Percentiles rank a stretch among this genome's conserved stretches.
Evolutionary conservation across 2,797 vertebrate species (phyloP).

Genomic region (Sandelia bainsii): DNA sequence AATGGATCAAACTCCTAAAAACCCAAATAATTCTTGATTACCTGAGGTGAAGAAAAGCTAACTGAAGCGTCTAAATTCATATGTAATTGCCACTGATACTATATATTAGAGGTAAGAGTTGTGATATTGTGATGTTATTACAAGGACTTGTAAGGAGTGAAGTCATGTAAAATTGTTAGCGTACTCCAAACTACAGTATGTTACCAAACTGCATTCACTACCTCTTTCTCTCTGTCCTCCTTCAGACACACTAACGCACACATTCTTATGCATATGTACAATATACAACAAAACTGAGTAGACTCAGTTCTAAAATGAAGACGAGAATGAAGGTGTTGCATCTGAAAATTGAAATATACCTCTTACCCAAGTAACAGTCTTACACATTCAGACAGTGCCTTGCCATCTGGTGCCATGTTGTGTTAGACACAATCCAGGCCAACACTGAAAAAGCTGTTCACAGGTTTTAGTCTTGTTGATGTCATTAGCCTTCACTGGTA

Average conservation of each 20-base stretch:
- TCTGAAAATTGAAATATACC: too few species aligned
- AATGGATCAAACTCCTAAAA: neutral
- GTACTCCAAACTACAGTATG: slow-evolving; percentile 42
- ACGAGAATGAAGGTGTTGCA: too few species aligned
- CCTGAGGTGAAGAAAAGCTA: neutral
- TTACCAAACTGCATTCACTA: slow-evolving; percentile 49
- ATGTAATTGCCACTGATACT: neutral
- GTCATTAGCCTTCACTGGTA: too few species aligned
- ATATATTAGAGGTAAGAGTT: slow-evolving; percentile 1
- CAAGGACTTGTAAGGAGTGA: slow-evolving; percentile 55
- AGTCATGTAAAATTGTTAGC: slow-evolving; percentile 45
- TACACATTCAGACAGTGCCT: too few species aligned
- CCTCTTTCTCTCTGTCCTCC: slow-evolving; percentile 9
- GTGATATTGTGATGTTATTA: slow-evolving; percentile 41
- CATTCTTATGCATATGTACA: slow-evolving; percentile 53
- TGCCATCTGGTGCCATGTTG: neutral
- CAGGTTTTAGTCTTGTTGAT: too few species aligned
- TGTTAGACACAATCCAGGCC: neutral
- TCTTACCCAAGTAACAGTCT: too few species aligned
- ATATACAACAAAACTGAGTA: neutral
- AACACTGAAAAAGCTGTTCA: neutral
- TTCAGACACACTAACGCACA: slow-evolving; percentile 35
- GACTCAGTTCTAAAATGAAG: neutral
- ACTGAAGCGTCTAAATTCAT: neutral
- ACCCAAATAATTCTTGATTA: neutral